Conservation (phyloP, 2,113 vertebrate species). For the Chaetura pelagica region DNA sequence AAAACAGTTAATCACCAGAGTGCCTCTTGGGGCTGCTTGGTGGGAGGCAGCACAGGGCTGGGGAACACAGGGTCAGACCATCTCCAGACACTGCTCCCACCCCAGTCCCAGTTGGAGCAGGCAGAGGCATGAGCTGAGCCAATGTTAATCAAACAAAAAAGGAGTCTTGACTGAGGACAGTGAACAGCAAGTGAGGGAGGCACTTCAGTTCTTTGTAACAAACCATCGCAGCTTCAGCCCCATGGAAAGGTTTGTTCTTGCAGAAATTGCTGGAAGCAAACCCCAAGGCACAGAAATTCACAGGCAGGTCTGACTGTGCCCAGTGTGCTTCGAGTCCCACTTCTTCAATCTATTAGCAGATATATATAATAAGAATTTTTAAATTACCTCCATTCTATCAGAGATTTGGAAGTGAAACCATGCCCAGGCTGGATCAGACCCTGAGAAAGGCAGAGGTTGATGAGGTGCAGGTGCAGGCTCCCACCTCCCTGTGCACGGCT, state of each 20-base stretch:
- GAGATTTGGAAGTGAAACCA: rapidly evolving
- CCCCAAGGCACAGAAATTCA: background rate
- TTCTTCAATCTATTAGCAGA: background rate
- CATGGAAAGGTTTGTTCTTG: background rate
- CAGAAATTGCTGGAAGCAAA: background rate
- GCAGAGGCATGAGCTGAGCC: background rate
- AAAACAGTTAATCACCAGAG: background rate
- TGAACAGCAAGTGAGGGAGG: rapidly evolving
- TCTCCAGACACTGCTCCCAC: background rate
- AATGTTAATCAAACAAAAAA: rapidly evolving
- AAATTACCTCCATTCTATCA: background rate
- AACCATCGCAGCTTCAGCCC: background rate
- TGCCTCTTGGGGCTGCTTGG: background rate
- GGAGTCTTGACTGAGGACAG: background rate
- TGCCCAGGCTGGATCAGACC: background rate
- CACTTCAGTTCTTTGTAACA: background rate
- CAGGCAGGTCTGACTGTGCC: background rate
- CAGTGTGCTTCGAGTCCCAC: background rate
- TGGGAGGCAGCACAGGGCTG: rapidly evolving
- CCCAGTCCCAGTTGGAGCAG: background rate
- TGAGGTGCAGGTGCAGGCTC: background rate
- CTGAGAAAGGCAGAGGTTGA: background rate
- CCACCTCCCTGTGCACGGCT: rapidly evolving
- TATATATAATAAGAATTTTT: background rate
- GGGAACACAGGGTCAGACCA: background rate